Evolutionary conservation across 2,797 vertebrate genomes (phyloP).

Genomic region (Spinus pinus): DNA sequence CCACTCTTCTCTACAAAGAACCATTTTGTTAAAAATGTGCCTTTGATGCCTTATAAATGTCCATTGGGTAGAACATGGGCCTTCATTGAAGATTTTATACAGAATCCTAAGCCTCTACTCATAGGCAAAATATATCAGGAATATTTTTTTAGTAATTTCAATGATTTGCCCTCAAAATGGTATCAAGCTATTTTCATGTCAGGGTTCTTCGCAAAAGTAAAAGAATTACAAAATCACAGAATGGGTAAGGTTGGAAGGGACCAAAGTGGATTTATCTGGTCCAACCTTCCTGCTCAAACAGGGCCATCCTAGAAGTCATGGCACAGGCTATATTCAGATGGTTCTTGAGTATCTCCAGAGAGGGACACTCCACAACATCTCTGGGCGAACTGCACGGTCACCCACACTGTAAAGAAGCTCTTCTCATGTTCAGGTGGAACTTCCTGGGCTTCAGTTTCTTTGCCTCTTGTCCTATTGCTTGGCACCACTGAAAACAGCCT

Average conservation of each 20-base stretch:
- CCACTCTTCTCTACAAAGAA: neutral
- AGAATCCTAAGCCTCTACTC: neutral
- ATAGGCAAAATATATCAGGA: neutral
- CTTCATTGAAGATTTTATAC: neutral
- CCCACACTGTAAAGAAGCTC: fast-evolving
- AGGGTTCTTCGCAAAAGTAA: neutral
- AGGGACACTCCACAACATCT: neutral
- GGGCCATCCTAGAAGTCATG: neutral
- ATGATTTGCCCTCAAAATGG: neutral
- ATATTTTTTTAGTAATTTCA: neutral
- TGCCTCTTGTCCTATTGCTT: neutral
- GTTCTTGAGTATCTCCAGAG: neutral
- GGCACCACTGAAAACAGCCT: fast-evolving
- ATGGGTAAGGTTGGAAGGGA: neutral
- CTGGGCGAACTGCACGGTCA: fast-evolving
- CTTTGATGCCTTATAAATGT: neutral
- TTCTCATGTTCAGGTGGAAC: neutral
- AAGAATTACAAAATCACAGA: neutral
- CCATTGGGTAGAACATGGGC: neutral
- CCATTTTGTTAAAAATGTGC: neutral
- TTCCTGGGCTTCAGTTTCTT: neutral
- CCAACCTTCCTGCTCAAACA: neutral
- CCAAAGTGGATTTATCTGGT: fast-evolving
- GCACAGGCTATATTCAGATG: fast-evolving
- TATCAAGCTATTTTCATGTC: neutral